Evolutionary conservation across 1,140 invertebrate genomes (phyloP).

Genomic region (Hyposmocoma kahamanoa): DNA sequence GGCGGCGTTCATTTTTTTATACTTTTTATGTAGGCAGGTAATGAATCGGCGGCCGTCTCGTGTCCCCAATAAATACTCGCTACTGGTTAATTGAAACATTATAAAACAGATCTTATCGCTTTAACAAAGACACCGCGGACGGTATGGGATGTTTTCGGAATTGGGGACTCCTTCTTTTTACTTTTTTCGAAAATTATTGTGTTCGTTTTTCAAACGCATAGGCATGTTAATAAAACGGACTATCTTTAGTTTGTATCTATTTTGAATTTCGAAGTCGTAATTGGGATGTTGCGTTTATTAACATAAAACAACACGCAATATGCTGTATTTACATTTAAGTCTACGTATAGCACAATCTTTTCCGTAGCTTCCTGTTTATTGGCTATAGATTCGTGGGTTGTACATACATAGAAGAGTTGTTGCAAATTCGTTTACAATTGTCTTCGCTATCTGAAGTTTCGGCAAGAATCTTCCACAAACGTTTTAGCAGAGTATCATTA

Average conservation of each 20-base stretch:
- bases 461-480: no score
- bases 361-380: no score
- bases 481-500: no score
- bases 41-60: conserved; percentile 29
- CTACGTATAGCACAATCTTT: no score
- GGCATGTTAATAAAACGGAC: not conserved
- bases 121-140: conserved; percentile 31
- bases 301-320: no score
- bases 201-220: not conserved
- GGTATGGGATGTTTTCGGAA: conserved; percentile 16
- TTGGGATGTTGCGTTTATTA: no score
- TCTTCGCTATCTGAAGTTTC: no score
- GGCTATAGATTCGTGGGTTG: no score
- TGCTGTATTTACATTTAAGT: no score
- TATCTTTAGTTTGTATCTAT: not conserved
- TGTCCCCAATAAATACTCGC: conserved; percentile 58
- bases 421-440: no score
- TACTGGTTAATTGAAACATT: conserved; percentile 68
- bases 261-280: not conserved
- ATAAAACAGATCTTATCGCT: conserved; percentile 52
- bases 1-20: conserved; percentile 30
- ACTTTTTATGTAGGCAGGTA: conserved; percentile 35
- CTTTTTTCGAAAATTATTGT: conserved; percentile 2
- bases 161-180: conserved; percentile 19
- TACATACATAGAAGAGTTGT: no score